phyloP scores from a whole-genome alignment of 2,113 vertebrate genomes.

The Baryphthengus martii region DNA sequence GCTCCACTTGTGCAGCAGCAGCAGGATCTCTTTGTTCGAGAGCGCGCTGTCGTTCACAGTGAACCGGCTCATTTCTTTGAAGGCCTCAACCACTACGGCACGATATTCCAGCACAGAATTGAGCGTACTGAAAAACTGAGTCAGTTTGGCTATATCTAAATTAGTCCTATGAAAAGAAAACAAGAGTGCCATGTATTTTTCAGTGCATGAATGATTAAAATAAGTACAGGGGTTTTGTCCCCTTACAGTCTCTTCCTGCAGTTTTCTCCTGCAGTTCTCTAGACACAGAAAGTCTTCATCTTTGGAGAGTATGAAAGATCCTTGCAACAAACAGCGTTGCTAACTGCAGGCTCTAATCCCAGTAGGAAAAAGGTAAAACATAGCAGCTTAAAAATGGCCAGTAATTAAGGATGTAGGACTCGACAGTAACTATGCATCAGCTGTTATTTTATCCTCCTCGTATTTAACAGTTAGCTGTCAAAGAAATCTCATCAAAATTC shows the following conservation, averaged over 20 bases:
- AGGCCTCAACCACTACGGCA: slow-evolving; percentile 48
- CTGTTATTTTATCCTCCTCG: neutral
- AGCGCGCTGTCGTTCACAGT: slow-evolving; percentile 69
- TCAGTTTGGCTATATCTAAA: slow-evolving; percentile 70
- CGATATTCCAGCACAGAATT: slow-evolving; percentile 81
- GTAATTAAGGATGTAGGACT: neutral
- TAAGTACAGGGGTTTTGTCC: neutral
- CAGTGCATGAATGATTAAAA: neutral
- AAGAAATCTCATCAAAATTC: neutral
- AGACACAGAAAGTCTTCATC: neutral
- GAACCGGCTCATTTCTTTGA: slow-evolving; percentile 68
- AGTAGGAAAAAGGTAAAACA: neutral
- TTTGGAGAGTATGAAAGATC: neutral
- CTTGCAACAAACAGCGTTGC: neutral
- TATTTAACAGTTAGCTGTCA: neutral
- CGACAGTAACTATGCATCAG: neutral
- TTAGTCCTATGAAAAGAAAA: slow-evolving; percentile 63
- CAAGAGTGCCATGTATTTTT: neutral
- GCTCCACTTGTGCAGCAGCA: slow-evolving; percentile 85
- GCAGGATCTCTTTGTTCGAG: slow-evolving; percentile 75
- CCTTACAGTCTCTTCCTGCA: neutral
- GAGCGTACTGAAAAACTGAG: slow-evolving; percentile 73
- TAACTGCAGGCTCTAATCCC: neutral
- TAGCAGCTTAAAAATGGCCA: neutral
- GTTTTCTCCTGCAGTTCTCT: neutral